Base-by-base conservation (phyloP, 2,113 vertebrate species). In the Sorex fumeus region DNA sequence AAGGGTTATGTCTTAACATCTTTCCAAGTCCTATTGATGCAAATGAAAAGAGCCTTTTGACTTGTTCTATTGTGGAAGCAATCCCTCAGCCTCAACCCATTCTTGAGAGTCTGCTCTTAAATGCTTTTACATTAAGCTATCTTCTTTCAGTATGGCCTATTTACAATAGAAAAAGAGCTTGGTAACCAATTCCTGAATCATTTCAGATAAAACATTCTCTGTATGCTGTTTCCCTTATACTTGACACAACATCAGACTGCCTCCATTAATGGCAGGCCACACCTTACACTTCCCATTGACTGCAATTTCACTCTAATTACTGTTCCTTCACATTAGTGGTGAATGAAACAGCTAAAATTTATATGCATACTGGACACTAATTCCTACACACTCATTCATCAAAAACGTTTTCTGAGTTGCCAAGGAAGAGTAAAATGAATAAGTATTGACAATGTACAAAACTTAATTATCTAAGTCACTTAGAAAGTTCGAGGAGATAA, bases 31-130 rank as follows among this genome's bases (percentile, higher is more conserved):
- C 30, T 76, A 84, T 90, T 76, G 71, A 93, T 45, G 93, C 82
- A 94, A 93, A 94, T 87, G 62, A 90, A 95, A 95, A 93, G 77
- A 23, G 43, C 16, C 50, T 88, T 94, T 91, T 84, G 81, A 86
- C 70, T 86, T 67, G 88, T 70, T 21, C 36, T 93, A 69, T 94
- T 95, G 69, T 94, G 85, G 82, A 91, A 75, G 71, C 67, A 76
- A 88, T 80, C 77, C 67, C 25, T 93, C 53, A 86, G 87, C 12
- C 70, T 88, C 90, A 94, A 88, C 90, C 95, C 84, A 85, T 87
- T 93, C 90, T 84, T 88, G 71, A 91, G 85, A 53, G 16, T 76
- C 21, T 83, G 74, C 57, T 88, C 88, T 92, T 87, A 95, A 94
- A 90, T 76, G 32, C 69, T 83, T 95, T 95, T 84, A 84, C 75